A percentile compares a stretch with the other conserved stretches of the same genome.
These are phyloP conservation scores for Callopanchax toddi DNA, from an alignment of 2,113 vertebrate genomes.

Conservation along the genomic window DNA sequence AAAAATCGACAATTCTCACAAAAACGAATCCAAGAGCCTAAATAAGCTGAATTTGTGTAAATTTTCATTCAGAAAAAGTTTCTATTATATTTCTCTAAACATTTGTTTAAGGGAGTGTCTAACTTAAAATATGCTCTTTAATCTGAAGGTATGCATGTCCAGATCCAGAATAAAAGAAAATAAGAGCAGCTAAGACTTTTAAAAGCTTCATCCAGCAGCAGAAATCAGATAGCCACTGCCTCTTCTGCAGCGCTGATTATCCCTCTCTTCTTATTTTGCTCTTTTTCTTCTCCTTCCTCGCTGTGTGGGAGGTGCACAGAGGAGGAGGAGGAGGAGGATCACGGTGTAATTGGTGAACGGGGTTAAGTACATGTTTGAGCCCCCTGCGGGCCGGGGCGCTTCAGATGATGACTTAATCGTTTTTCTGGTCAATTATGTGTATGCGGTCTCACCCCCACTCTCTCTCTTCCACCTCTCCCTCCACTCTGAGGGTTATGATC, in stretches of 20 bases:
- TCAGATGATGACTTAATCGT: conserved; percentile 99
- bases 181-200: conserved; percentile 83
- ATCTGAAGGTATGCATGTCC: conserved; percentile 62
- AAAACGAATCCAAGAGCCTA: too few species aligned
- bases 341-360: conserved; percentile 96
- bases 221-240: conserved; percentile 92
- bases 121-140: too few species aligned
- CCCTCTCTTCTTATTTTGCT: conserved; percentile 67
- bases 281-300: conserved; percentile 73
- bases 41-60: too few species aligned
- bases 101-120: too few species aligned
- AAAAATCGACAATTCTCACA: too few species aligned
- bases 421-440: conserved; percentile 99
- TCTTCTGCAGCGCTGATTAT: conserved; percentile 73
- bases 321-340: conserved; percentile 83
- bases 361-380: conserved; percentile 99
- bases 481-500: conserved; percentile 71
- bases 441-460: conserved; percentile 82
- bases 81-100: too few species aligned
- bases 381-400: conserved; percentile 91
- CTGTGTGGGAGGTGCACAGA: conserved; percentile 86
- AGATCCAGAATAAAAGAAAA: conserved; percentile 78
- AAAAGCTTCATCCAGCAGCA: conserved; percentile 91
- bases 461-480: conserved; percentile 32
- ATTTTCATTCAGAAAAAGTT: too few species aligned